Base-by-base conservation (phyloP, 2,113 vertebrate species). In the Menura novaehollandiae region DNA sequence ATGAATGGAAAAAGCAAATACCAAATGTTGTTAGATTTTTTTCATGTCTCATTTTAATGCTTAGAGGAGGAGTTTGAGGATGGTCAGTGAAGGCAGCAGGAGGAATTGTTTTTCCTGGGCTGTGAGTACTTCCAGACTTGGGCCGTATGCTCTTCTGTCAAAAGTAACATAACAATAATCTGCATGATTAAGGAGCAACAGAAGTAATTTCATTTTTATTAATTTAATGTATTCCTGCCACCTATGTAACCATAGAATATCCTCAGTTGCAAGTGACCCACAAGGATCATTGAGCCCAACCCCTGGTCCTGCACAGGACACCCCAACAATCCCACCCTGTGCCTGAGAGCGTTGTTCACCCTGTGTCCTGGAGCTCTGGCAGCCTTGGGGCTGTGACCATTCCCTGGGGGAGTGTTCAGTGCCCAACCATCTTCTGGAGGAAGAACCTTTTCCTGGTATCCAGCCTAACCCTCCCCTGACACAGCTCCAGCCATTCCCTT, bases 281-380 rank as follows among this genome's bases (percentile, higher is more conserved):
- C 8, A 3, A 13, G 8, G 21, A 41, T 3, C 14, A 22, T 5
- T 1, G 1, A 55, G 3, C 14, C 14, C 62, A 53, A 1, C 14
- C 7, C n/a, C 30, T 60, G 30, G 1, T 20, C 5, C 24, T 41
- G 7, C 69, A 47, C 11, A 75, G n/a, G 21, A 9, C 16, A 7
- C 7, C 11, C 15, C 24, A 18, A 6, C 4, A 41, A 35, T 19
- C 11, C 47, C n/a, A 47, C 3, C 30, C 10, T 62, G 24, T 47
- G 6, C n/a, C 33, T 75, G 13, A 19, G 24, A 55, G 24, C 1
- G 0, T 41, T 41, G n/a, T n/a, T n/a, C n/a, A n/a, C n/a, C n/a
- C n/a, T n/a, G n/a, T n/a, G n/a, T n/a, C n/a, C n/a, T 41, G 55
- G 28, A 53, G 28, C 11, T 75, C 60, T 89, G n/a, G 3, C 28